Conservation (phyloP, 2,888 invertebrate genomes). For the Drosophila mulleri region DNA sequence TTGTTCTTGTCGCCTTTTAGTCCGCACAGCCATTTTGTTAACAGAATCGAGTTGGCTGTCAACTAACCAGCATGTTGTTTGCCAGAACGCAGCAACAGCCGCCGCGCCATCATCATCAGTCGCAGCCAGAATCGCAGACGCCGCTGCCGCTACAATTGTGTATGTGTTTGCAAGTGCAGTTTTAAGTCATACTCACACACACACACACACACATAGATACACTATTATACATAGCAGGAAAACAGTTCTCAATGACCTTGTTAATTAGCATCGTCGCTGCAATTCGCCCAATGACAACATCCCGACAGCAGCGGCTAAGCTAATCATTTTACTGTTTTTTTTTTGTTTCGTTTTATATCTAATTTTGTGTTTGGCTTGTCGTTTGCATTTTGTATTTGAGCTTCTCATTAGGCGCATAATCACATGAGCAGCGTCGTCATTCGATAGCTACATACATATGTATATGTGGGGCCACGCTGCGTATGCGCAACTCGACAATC, state of each 20-base stretch:
- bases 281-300: constrained; percentile 35
- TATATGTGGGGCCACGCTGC: constrained; percentile 30
- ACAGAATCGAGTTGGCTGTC: constrained; percentile 49
- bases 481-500: constrained; percentile 65
- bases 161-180: constrained; percentile 61
- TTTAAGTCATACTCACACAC: constrained; percentile 24
- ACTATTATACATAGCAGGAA: background rate
- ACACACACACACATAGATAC: background rate
- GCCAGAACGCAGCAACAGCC: constrained; percentile 67
- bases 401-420: constrained; percentile 30
- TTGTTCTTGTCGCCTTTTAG: constrained; percentile 6
- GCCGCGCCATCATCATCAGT: constrained; percentile 48
- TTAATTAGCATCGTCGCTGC: constrained; percentile 42
- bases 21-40: constrained; percentile 55
- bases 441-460: background rate
- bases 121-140: constrained; percentile 44
- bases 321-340: constrained; percentile 34
- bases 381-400: constrained; percentile 39
- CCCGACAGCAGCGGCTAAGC: constrained; percentile 22
- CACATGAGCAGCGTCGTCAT: constrained; percentile 33
- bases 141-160: constrained; percentile 61
- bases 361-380: constrained; percentile 21
- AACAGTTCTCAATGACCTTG: constrained; percentile 48
- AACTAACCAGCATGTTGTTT: constrained; percentile 73
- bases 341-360: constrained; percentile 45